Base-by-base conservation (phyloP, 2,888 invertebrate species). In the Halocaridina rubra region DNA sequence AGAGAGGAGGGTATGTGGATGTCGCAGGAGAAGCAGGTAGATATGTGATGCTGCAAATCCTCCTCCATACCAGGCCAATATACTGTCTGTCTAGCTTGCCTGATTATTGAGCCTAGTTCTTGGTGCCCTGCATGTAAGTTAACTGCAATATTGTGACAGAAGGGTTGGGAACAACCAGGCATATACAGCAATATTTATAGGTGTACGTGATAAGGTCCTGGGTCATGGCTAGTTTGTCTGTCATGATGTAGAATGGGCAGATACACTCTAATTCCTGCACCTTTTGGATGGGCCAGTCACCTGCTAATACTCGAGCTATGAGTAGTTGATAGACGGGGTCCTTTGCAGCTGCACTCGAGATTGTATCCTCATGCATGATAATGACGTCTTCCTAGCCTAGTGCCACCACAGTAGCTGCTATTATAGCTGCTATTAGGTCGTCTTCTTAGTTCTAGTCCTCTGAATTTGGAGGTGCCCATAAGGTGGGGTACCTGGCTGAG, bases 341-440 rank as follows among this genome's bases (percentile, higher is more conserved):
- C n/a, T n/a, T n/a, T n/a, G n/a, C n/a, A n/a, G n/a, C n/a, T n/a
- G n/a, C n/a, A 7, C 19, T 61, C 7, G 2, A 22, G 32, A 72
- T 46, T 22, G 16, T 0, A 2, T 2, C 19, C n/a, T 30, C 32
- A 19, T 72, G 39, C 39, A 72, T 24, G 7, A 27, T 30, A 24
- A 39, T 39, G 33, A 22, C 8, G 2, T 32, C 72, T 10, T 72
- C 30, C 2, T 3, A 19, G 27, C n/a, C n/a, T n/a, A n/a, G n/a
- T n/a, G n/a, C n/a, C n/a, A n/a, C n/a, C n/a, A n/a, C 72, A 39
- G 46, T 72, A 7, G 72, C 39, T 39, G 72, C 72, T 33, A 33
- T n/a, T 22, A 32, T 72, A 24, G 39, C 39, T 72, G 72, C 24
- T 8, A 16, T 27, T 5, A 19, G n/a, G 13, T 2, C 3, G 46